Evolutionary conservation across 2,888 invertebrate genomes (phyloP).

Genomic region (Stenoptilia bipunctidactyla): DNA sequence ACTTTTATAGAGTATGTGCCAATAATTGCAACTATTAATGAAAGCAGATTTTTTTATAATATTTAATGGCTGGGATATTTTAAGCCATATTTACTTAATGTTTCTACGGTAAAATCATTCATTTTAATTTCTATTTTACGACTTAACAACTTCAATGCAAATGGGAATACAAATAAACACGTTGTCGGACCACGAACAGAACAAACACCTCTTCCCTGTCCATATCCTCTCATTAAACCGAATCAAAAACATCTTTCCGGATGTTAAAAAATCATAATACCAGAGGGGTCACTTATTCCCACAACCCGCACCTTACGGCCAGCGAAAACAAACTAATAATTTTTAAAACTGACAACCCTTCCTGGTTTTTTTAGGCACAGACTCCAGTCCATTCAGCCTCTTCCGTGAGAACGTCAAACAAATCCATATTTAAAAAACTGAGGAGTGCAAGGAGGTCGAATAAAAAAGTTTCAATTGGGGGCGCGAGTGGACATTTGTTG

Average conservation of each 20-base stretch:
- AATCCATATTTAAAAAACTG: conserved; percentile 41
- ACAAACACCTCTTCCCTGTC: conserved; percentile 31
- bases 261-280: conserved; percentile 45
- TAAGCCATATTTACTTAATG: too few species aligned
- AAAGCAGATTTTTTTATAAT: too few species aligned
- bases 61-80: too few species aligned
- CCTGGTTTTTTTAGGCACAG: conserved; percentile 50
- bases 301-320: conserved; percentile 52
- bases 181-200: too few species aligned
- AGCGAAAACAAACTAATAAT: conserved; percentile 57
- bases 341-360: conserved; percentile 53
- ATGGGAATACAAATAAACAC: too few species aligned
- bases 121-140: too few species aligned
- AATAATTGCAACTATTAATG: too few species aligned
- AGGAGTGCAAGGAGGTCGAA: conserved; percentile 28
- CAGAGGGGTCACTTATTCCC: conserved; percentile 63
- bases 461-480: conserved; percentile 47
- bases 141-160: too few species aligned
- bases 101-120: too few species aligned
- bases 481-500: conserved; percentile 59
- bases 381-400: conserved; percentile 51
- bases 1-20: too few species aligned
- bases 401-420: conserved; percentile 67
- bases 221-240: conserved; percentile 47
- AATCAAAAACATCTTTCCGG: conserved; percentile 56